phyloP scores from a whole-genome alignment of 1,140 invertebrate genomes.

The Halesus radiatus region DNA sequence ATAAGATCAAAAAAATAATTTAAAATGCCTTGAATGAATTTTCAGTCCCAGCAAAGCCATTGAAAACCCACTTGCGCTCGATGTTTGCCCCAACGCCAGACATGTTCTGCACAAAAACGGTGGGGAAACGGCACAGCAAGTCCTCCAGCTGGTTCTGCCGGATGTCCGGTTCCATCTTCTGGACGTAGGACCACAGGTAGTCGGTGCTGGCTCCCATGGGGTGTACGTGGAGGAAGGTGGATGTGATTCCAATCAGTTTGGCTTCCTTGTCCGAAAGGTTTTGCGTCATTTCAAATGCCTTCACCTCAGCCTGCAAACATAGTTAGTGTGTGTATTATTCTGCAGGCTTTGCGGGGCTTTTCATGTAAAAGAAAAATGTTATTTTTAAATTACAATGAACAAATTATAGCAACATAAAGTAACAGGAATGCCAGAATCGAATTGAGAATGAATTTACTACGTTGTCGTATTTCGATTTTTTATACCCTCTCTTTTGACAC shows the following conservation, averaged over 20 bases:
- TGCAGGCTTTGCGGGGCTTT: too few species aligned
- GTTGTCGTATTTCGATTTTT: too few species aligned
- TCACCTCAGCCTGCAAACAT: constrained; percentile 40
- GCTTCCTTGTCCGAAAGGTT: constrained; percentile 68
- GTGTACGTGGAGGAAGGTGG: constrained; percentile 89
- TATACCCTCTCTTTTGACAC: too few species aligned
- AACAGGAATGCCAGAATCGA: too few species aligned
- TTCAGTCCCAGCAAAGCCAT: constrained; percentile 63
- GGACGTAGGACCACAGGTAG: constrained; percentile 88
- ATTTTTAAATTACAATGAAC: too few species aligned
- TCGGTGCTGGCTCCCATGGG: constrained; percentile 88
- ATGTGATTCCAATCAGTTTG: constrained; percentile 82
- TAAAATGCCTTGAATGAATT: too few species aligned
- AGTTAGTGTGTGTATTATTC: too few species aligned
- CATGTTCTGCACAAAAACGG: constrained; percentile 82
- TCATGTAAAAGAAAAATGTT: too few species aligned
- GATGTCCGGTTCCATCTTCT: constrained; percentile 79
- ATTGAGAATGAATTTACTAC: too few species aligned
- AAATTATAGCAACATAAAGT: too few species aligned
- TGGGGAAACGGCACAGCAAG: constrained; percentile 80
- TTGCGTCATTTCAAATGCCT: constrained; percentile 19
- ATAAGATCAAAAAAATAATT: too few species aligned
- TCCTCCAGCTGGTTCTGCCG: constrained; percentile 81
- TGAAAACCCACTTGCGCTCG: constrained; percentile 84
- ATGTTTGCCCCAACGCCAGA: constrained; percentile 83